Percentiles rank a stretch among this genome's conserved stretches.
Conservation (phyloP, 2,888 invertebrate genomes). For the Gastrophysa polygoni region DNA sequence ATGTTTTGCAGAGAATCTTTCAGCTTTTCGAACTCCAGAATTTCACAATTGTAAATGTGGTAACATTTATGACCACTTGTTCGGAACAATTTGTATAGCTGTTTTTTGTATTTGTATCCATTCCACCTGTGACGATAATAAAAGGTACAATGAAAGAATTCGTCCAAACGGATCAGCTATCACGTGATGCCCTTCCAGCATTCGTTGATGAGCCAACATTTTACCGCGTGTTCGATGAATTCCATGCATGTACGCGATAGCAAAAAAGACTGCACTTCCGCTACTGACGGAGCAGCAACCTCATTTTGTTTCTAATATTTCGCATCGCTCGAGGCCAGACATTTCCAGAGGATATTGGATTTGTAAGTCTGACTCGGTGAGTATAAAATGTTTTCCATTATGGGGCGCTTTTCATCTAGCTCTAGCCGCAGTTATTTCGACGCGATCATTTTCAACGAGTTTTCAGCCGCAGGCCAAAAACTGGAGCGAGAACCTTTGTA, state of each 20-base stretch:
- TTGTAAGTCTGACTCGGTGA: slow-evolving; percentile 5
- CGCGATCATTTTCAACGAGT: not conserved
- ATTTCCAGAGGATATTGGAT: slow-evolving; percentile 16
- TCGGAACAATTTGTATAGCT: no score
- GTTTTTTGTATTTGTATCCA: no score
- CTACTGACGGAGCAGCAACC: not conserved
- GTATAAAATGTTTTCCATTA: slow-evolving; percentile 14
- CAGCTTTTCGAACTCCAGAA: no score
- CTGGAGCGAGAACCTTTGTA: not conserved
- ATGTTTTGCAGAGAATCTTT: no score
- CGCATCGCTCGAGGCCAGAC: slow-evolving; percentile 4
- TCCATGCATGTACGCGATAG: not conserved
- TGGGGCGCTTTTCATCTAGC: not conserved
- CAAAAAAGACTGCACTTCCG: not conserved
- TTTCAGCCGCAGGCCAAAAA: not conserved
- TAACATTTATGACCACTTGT: no score
- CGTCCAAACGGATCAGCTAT: no score
- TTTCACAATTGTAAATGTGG: no score
- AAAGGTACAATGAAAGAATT: no score
- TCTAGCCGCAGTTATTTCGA: not conserved
- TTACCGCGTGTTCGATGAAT: no score
- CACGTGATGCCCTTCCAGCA: no score
- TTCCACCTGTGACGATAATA: no score
- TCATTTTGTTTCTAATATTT: slow-evolving; percentile 12
- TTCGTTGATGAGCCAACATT: no score